These are phyloP conservation scores for Physeter macrocephalus DNA, from an alignment of 2,113 vertebrate species.

Conservation along the genomic window DNA sequence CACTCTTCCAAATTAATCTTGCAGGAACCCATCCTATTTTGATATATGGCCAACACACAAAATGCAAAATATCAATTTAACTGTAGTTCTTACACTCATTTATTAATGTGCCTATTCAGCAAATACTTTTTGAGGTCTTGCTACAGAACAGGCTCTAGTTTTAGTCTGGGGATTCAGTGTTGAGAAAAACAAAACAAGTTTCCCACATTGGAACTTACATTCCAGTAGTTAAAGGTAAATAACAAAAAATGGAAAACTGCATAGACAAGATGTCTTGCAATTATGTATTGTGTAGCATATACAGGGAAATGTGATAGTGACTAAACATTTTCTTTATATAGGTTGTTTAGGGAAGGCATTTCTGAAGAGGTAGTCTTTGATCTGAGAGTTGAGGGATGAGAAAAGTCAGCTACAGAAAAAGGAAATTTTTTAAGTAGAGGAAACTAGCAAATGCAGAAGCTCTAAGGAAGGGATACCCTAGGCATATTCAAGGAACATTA, in stretches of 20 bases:
- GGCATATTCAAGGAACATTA: background rate
- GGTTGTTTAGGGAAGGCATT: background rate
- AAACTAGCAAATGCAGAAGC: background rate
- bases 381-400: background rate
- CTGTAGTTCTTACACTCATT: background rate
- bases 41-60: background rate
- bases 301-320: background rate
- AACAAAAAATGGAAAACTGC: background rate
- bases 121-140: conserved; percentile 19
- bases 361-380: background rate
- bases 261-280: background rate
- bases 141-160: background rate
- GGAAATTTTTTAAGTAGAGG: background rate
- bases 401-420: background rate
- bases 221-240: background rate
- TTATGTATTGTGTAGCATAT: background rate
- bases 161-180: background rate
- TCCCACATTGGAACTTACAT: background rate
- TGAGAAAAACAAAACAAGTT: background rate
- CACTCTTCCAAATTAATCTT: background rate
- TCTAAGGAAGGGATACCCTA: background rate
- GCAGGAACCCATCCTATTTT: background rate
- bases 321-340: background rate
- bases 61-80: conserved; percentile 25
- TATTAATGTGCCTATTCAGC: background rate